phyloP scores from a whole-genome alignment of 1,140 invertebrate species.

The Neomicropteryx cornuta region DNA sequence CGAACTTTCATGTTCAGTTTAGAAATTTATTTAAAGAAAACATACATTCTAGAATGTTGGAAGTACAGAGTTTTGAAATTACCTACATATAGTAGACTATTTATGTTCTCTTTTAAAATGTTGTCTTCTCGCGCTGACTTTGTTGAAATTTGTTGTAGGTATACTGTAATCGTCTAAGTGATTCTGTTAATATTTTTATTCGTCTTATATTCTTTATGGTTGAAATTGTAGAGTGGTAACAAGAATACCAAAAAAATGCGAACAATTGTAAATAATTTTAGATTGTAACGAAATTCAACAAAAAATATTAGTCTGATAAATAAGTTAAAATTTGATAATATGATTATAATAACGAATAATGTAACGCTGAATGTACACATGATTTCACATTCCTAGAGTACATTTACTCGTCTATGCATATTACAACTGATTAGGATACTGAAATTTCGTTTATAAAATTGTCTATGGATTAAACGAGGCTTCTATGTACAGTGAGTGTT shows the following conservation, averaged over 20 bases:
- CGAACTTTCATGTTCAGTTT: too few relatives aligned
- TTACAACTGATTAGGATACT: slow-evolving; percentile 40
- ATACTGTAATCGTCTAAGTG: slow-evolving; percentile 32
- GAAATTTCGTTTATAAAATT: slow-evolving; percentile 33
- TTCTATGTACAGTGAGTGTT: slow-evolving; percentile 41
- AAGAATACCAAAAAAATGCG: slow-evolving; percentile 40
- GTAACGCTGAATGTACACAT: slow-evolving; percentile 15
- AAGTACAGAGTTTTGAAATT: too few relatives aligned
- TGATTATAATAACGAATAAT: too few relatives aligned
- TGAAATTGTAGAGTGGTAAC: slow-evolving; percentile 31
- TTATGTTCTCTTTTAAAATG: too few relatives aligned
- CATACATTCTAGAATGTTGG: too few relatives aligned
- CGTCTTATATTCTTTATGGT: slow-evolving; percentile 34
- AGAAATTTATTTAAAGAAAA: too few relatives aligned
- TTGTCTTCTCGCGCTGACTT: not conserved
- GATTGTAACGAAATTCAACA: slow-evolving; percentile 24
- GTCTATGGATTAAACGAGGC: slow-evolving; percentile 38
- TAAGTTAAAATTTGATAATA: slow-evolving; percentile 30
- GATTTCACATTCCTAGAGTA: slow-evolving; percentile 32
- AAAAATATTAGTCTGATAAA: slow-evolving; percentile 29
- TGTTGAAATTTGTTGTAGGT: slow-evolving; percentile 29
- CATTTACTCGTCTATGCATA: slow-evolving; percentile 32
- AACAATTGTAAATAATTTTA: slow-evolving; percentile 39
- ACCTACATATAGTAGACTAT: too few relatives aligned
- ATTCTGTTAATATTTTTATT: slow-evolving; percentile 37